Conservation (phyloP, 2,113 vertebrate species). For the Piliocolobus tephrosceles region DNA sequence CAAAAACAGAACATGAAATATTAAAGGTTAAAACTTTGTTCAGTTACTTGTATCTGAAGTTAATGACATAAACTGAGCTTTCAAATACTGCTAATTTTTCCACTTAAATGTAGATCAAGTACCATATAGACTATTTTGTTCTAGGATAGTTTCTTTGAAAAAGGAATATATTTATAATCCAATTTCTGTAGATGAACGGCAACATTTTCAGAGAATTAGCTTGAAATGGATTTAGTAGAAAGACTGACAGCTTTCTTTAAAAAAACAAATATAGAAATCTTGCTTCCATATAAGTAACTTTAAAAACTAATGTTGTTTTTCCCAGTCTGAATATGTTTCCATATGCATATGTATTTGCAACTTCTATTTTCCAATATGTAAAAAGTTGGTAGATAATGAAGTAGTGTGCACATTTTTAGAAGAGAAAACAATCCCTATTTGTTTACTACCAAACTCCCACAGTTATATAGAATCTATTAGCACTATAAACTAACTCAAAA, state of each 20-base stretch:
- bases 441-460: conserved; percentile 50
- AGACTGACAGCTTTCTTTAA: conserved; percentile 43
- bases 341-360: conserved; percentile 16
- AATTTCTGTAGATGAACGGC: conserved; percentile 51
- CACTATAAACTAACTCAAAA: conserved; percentile 50
- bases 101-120: conserved; percentile 46
- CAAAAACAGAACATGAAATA: conserved; percentile 25
- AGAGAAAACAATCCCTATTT: conserved; percentile 48
- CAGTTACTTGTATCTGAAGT: conserved; percentile 52
- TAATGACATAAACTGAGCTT: conserved; percentile 8
- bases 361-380: conserved; percentile 33
- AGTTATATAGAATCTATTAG: conserved; percentile 28
- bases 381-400: conserved; percentile 40
- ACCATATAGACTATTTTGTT: conserved; percentile 28
- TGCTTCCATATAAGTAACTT: conserved; percentile 37
- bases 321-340: conserved; percentile 39
- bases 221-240: conserved; percentile 10
- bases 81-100: conserved; percentile 35
- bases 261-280: conserved; percentile 54
- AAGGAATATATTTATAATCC: neutral
- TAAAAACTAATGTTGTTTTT: conserved; percentile 50
- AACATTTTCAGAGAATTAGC: conserved; percentile 62
- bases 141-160: conserved; percentile 57
- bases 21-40: conserved; percentile 50
- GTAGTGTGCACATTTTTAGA: conserved; percentile 43